Evolutionary conservation across 2,888 invertebrate species (phyloP).

Genomic region (Yponomeuta plumbellus): DNA sequence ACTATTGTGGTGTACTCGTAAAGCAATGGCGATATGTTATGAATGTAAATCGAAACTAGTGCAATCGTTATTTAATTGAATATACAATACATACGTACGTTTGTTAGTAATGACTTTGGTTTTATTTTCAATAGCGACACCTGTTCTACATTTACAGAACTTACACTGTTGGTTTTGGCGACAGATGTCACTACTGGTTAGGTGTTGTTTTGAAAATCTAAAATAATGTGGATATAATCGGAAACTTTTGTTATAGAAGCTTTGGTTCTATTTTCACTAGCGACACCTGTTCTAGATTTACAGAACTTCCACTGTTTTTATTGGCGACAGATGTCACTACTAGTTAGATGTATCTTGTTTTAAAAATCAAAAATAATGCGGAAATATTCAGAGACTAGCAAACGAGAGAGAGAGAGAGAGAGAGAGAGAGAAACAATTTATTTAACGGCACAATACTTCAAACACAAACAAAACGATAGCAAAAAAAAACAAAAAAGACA

Average conservation of each 20-base stretch:
- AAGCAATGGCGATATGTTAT: slow-evolving; percentile 16
- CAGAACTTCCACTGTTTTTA: background rate
- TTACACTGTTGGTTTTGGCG: background rate
- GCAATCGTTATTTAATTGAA: slow-evolving; percentile 17
- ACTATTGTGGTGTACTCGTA: slow-evolving; percentile 18
- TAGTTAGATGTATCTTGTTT: background rate
- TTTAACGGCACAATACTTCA: too few species aligned
- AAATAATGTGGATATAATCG: too few species aligned
- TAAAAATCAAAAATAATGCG: too few species aligned
- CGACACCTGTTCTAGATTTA: background rate
- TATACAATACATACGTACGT: slow-evolving; percentile 4
- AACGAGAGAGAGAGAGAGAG: too few species aligned
- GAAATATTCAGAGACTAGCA: too few species aligned
- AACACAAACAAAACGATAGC: too few species aligned
- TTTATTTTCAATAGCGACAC: slow-evolving; percentile 14
- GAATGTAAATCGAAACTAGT: slow-evolving; percentile 15
- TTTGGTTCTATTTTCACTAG: slow-evolving; percentile 15
- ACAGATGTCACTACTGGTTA: background rate
- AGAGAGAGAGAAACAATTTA: too few species aligned
- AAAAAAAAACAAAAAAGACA: too few species aligned
- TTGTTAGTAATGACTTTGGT: slow-evolving; percentile 15
- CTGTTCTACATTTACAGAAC: background rate
- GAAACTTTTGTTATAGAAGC: too few species aligned
- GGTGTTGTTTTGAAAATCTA: background rate
- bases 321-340: background rate